Conservation (phyloP, 2,888 invertebrate species). For the Acronicta alni region DNA sequence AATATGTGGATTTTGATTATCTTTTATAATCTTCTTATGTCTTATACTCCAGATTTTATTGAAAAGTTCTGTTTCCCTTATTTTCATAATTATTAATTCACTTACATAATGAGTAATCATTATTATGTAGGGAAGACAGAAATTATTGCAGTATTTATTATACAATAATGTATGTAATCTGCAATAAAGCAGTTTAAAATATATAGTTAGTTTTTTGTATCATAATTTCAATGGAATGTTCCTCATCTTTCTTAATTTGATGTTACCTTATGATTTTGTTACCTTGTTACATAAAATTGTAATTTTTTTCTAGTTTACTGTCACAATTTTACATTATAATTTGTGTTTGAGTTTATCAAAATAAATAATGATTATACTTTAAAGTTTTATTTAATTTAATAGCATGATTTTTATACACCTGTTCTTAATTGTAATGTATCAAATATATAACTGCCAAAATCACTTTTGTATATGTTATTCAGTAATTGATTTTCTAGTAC, state of each 20-base stretch:
- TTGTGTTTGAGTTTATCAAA: slow-evolving; percentile 69
- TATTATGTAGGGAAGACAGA: slow-evolving; percentile 23
- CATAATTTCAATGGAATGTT: slow-evolving; percentile 39
- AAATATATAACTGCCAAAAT: slow-evolving; percentile 79
- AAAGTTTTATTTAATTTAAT: slow-evolving; percentile 40
- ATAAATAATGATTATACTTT: slow-evolving; percentile 63
- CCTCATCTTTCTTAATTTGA: slow-evolving; percentile 58
- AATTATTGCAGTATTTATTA: slow-evolving; percentile 35
- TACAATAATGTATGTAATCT: slow-evolving; percentile 19
- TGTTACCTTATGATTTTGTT: slow-evolving; percentile 70
- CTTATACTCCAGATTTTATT: slow-evolving; percentile 23
- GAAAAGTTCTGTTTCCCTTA: slow-evolving; percentile 40
- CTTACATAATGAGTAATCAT: slow-evolving; percentile 41
- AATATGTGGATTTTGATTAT: slow-evolving; percentile 15
- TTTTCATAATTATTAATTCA: slow-evolving; percentile 5
- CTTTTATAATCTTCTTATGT: slow-evolving; percentile 7
- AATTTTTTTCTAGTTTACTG: slow-evolving; percentile 54
- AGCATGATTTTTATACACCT: slow-evolving; percentile 37
- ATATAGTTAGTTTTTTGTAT: slow-evolving; percentile 16
- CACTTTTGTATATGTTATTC: slow-evolving; percentile 70
- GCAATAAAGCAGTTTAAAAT: slow-evolving; percentile 18
- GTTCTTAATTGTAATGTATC: slow-evolving; percentile 78
- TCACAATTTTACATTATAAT: slow-evolving; percentile 57
- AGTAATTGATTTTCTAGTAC: slow-evolving; percentile 79
- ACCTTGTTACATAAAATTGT: slow-evolving; percentile 55